Evolutionary conservation across 2,113 vertebrate genomes (phyloP), one percentile per base, ranked within the genome.

Genomic region (Glareola pratincola): DNA sequence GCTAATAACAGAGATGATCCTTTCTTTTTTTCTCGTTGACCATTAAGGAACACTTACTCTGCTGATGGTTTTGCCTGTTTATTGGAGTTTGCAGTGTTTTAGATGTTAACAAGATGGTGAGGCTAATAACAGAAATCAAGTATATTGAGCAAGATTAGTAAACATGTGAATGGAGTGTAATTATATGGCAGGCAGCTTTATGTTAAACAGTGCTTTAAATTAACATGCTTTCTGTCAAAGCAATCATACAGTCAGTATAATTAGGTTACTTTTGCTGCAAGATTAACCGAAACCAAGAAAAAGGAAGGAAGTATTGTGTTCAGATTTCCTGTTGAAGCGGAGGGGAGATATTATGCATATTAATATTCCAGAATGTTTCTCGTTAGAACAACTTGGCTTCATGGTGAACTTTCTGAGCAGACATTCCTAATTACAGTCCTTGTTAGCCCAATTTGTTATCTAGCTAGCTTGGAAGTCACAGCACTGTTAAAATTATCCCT

Each of bases 101-200:
- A 91, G 91, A 93, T 59, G 73, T 90, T 96, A 96, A 96, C 88
- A 62, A 96, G 78, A 94, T 83, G 87, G 91, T 84, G 78, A 94
- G 82, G 57, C 88, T 97, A 96, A 95, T 97, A 96, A 97, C 89
- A 95, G 94, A 96, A 96, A 97, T 97, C 95, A 97, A 64, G 84
- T 96, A 88, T 79, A 96, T 94, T 92, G 90, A 95, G 85, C 41
- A 41, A 94, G 89, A 91, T 97, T 96, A 96, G 94, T 95, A 96
- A 96, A 97, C 89, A 97, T 94, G 86, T 95, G 95, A 96, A 97
- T 94, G 68, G 94, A 96, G 91, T 94, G 85, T 95, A 97, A 97
- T 97, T 97, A 97, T 92, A 94, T 85, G 94, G 88, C 96, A 93
- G 80, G 92, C 90, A 92, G 93, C 92, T 90, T 95, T 96, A 95